These are phyloP conservation scores for Damaliscus lunatus DNA, from an alignment of 2,113 vertebrate genomes.

Conservation along the genomic window DNA sequence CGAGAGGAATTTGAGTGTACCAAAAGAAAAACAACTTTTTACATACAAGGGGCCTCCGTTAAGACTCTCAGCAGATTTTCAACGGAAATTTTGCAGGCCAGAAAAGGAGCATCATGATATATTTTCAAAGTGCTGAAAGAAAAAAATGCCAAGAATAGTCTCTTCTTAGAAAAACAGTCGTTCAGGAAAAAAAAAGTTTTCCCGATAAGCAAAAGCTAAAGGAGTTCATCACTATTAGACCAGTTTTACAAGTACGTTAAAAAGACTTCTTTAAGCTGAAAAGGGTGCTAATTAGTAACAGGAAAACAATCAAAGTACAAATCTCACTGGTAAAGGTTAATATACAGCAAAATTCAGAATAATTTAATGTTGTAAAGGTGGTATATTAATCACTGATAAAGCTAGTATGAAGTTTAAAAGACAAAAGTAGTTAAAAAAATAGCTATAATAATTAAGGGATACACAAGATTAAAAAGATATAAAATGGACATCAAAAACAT, in stretches of 20 bases:
- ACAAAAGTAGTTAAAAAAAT: not conserved
- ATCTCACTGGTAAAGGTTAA: not conserved
- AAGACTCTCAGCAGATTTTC: not conserved
- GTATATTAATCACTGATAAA: not conserved
- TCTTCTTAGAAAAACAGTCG: not conserved
- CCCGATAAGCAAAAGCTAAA: not conserved
- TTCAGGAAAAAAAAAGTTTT: not conserved
- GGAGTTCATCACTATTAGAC: not conserved
- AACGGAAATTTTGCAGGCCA: not conserved
- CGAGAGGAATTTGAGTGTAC: not conserved
- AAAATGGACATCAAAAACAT: not conserved
- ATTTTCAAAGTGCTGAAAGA: not conserved
- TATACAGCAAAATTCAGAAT: not conserved
- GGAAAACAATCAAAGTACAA: not conserved
- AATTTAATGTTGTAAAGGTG: not conserved
- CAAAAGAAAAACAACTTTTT: not conserved
- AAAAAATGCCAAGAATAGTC: not conserved
- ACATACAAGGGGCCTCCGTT: not conserved
- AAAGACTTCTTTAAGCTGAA: not conserved
- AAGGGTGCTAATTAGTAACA: not conserved
- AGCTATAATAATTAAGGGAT: not conserved
- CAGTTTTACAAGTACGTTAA: not conserved
- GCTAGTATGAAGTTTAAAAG: not conserved
- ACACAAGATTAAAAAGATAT: not conserved
- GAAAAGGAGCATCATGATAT: not conserved